These are phyloP conservation scores for Larimichthys polyactis DNA, from an alignment of 2,113 vertebrate species.

Conservation along the genomic window DNA sequence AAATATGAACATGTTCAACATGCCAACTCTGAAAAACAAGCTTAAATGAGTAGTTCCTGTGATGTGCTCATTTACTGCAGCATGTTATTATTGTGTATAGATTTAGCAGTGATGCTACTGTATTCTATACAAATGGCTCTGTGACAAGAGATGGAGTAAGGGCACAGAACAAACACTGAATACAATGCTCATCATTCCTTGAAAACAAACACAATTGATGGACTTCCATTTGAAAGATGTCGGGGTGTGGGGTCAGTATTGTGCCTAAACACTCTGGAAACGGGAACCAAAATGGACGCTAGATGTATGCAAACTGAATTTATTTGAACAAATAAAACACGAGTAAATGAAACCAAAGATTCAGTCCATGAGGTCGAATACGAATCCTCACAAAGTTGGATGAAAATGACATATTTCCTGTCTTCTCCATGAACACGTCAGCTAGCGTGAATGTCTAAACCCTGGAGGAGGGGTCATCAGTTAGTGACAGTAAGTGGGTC, in stretches of 20 bases:
- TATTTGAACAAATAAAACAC: not conserved
- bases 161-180: not conserved
- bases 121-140: not conserved
- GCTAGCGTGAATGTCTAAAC: slow-evolving; percentile 46
- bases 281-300: not conserved
- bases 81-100: not conserved
- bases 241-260: not conserved
- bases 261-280: not conserved
- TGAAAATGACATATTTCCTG: slow-evolving; percentile 34
- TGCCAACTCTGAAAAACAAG: too few species aligned
- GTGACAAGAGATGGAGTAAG: not conserved
- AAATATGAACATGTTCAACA: too few species aligned
- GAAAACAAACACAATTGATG: not conserved
- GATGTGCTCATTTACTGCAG: not conserved
- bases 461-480: slow-evolving; percentile 70
- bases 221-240: not conserved
- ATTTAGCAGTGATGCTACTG: not conserved
- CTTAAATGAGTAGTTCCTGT: not conserved
- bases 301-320: not conserved
- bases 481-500: slow-evolving; percentile 78
- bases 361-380: slow-evolving; percentile 13
- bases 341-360: not conserved
- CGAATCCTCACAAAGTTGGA: not conserved
- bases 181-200: not conserved
- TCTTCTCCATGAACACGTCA: slow-evolving; percentile 46